These are phyloP conservation scores for Pedetes capensis DNA, from an alignment of 2,113 vertebrate species.

Conservation along the genomic window DNA sequence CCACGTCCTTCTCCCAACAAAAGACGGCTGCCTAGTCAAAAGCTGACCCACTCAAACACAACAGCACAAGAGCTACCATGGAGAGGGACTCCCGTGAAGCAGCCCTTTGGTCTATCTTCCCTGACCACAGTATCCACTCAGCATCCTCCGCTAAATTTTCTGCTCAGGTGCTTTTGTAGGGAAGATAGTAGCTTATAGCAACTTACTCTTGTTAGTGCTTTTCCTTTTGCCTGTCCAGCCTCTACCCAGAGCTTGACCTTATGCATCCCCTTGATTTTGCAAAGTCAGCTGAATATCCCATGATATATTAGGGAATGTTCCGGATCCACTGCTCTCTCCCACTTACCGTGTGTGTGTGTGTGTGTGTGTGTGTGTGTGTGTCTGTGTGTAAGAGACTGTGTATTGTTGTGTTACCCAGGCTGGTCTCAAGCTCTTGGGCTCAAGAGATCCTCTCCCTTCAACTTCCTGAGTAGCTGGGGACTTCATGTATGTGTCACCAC, in stretches of 20 bases:
- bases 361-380: neutral
- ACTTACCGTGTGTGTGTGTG: neutral
- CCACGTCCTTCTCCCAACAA: no score
- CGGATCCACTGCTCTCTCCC: neutral
- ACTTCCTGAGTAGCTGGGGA: neutral
- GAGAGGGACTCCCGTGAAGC: neutral
- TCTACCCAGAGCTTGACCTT: neutral
- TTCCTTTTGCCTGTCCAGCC: neutral
- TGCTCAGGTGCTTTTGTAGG: no score
- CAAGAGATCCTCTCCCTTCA: no score
- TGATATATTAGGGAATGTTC: neutral
- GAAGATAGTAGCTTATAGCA: neutral
- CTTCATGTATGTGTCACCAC: no score
- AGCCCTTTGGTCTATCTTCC: fast-evolving
- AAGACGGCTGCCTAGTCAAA: neutral
- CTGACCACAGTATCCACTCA: neutral
- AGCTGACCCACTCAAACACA: neutral
- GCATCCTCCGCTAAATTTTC: neutral
- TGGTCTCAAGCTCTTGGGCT: neutral
- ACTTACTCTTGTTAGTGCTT: neutral
- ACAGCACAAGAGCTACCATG: neutral
- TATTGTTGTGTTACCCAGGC: neutral
- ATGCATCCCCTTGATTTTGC: neutral
- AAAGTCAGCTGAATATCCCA: neutral
- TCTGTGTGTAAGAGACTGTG: neutral